Conservation (phyloP, 2,797 vertebrate species). For the Cossypha polioptera region DNA sequence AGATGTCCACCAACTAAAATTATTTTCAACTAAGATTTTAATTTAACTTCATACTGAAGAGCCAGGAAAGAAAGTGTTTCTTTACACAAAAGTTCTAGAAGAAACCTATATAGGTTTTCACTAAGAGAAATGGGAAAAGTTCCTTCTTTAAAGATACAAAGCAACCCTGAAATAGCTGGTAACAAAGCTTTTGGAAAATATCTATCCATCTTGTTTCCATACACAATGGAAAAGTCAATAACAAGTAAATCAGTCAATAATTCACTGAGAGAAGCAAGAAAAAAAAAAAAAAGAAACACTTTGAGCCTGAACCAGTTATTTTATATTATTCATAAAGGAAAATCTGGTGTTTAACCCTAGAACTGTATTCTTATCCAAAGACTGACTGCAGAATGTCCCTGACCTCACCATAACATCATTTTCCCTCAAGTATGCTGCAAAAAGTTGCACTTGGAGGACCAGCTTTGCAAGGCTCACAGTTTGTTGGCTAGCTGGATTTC, state of each 20-base stretch:
- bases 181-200: neutral
- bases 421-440: neutral
- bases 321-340: neutral
- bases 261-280: neutral
- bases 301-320: neutral
- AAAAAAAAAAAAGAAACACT: neutral
- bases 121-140: neutral
- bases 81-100: neutral
- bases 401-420: neutral
- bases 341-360: neutral
- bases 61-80: neutral
- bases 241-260: neutral
- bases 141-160: neutral
- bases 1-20: neutral
- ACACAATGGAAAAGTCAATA: neutral
- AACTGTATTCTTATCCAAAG: neutral
- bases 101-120: neutral
- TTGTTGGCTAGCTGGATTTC: neutral
- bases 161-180: neutral
- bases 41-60: neutral
- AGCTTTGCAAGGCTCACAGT: neutral
- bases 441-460: neutral
- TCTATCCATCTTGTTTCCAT: neutral
- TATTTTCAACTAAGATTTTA: neutral
- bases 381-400: neutral